Evolutionary conservation across 2,797 vertebrate species (phyloP).

Genomic region (Lutjanus argentimaculatus): DNA sequence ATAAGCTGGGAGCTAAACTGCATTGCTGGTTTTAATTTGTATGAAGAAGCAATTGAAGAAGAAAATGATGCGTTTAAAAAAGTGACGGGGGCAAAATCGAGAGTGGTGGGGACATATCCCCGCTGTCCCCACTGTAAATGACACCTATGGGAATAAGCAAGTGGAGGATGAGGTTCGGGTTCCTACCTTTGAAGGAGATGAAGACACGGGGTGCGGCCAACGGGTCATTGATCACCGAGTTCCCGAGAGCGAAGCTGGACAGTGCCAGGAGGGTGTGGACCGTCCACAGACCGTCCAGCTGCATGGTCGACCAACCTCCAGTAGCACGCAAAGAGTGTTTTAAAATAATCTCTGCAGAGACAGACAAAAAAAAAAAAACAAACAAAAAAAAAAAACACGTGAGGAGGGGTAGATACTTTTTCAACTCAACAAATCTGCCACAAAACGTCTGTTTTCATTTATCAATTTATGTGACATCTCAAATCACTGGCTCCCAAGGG

Average conservation of each 20-base stretch:
- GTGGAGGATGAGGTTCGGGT: not conserved
- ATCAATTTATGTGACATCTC: constrained; percentile 56
- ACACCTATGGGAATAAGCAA: not conserved
- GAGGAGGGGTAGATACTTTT: constrained; percentile 37
- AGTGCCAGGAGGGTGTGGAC: constrained; percentile 81
- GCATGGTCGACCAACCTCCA: constrained; percentile 80
- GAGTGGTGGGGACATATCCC: too few relatives aligned
- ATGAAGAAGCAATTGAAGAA: too few relatives aligned
- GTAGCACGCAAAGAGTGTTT: constrained; percentile 39
- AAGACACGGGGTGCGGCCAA: constrained; percentile 86
- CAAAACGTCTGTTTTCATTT: constrained; percentile 34
- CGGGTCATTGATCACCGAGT: constrained; percentile 73
- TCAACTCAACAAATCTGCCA: constrained; percentile 7
- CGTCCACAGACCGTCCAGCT: constrained; percentile 77
- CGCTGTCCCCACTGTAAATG: too few relatives aligned
- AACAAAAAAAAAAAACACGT: constrained; percentile 5
- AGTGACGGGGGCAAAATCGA: too few relatives aligned
- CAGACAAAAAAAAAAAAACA: constrained; percentile 41
- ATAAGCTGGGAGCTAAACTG: too few relatives aligned
- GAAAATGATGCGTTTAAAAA: too few relatives aligned
- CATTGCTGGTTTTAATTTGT: too few relatives aligned
- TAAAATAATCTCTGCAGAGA: constrained; percentile 64
- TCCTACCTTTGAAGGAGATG: constrained; percentile 88
- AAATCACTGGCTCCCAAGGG: constrained; percentile 53
- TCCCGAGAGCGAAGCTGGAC: constrained; percentile 68